Evolutionary conservation across 2,797 vertebrate species (phyloP).

Genomic region (Catostomus latipinnis): DNA sequence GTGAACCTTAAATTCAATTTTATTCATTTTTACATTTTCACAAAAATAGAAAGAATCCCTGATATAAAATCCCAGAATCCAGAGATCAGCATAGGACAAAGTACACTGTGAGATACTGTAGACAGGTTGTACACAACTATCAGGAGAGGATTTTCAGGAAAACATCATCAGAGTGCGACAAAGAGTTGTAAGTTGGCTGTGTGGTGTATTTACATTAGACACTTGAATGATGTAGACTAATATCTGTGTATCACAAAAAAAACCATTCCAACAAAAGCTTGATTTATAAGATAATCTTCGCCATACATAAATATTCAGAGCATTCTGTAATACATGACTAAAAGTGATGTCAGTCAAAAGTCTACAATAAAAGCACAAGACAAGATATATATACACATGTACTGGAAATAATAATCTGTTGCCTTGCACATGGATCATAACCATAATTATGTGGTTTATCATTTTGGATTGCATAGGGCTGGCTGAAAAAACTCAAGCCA

Average conservation of each 20-base stretch:
- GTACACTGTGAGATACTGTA: constrained; percentile 2
- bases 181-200: not conserved
- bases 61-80: not conserved
- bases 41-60: not conserved
- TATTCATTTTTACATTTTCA: constrained; percentile 7
- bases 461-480: not conserved
- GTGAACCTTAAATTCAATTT: constrained; percentile 1
- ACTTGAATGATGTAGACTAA: not conserved
- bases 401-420: not conserved
- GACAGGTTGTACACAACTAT: constrained; percentile 11
- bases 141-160: constrained; percentile 6
- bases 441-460: not conserved
- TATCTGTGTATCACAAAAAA: not conserved
- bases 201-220: not conserved
- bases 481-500: too few relatives aligned
- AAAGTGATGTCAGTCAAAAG: not conserved
- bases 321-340: not conserved
- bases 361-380: too few relatives aligned
- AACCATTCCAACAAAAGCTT: not conserved
- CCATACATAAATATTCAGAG: not conserved
- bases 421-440: not conserved
- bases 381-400: too few relatives aligned
- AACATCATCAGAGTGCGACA: not conserved
- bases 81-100: not conserved
- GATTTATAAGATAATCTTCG: not conserved